A percentile compares a stretch with the other conserved stretches of the same genome.
Conservation (phyloP, 2,888 invertebrate genomes). For the Dicyrtoma fusca region DNA sequence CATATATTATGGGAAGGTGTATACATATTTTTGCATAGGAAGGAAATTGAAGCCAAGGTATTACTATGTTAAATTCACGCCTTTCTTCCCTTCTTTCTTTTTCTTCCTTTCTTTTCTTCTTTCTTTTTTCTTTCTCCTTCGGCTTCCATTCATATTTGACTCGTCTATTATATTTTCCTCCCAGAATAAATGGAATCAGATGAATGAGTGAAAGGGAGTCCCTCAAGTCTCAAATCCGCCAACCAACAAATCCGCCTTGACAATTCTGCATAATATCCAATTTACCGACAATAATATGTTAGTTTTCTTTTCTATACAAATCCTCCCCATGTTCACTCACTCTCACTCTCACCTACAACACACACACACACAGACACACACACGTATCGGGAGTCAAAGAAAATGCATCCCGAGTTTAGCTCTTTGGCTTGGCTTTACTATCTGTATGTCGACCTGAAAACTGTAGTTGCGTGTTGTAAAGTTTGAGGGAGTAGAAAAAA, state of each 20-base stretch:
- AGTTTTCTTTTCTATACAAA: constrained; percentile 35
- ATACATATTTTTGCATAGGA: too few relatives aligned
- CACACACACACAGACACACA: background rate
- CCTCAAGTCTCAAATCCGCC: constrained; percentile 38
- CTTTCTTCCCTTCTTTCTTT: constrained; percentile 23
- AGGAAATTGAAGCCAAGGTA: too few relatives aligned
- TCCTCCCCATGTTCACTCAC: constrained; percentile 13
- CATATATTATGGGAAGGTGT: too few relatives aligned
- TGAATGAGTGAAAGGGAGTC: constrained; percentile 40
- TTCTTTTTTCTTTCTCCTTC: constrained; percentile 19
- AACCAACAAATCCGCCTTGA: constrained; percentile 27
- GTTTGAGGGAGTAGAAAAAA: too few relatives aligned
- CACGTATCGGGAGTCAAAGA: too few relatives aligned
- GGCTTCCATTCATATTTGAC: constrained; percentile 40
- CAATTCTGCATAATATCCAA: constrained; percentile 35
- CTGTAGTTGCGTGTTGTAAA: too few relatives aligned
- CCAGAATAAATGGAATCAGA: constrained; percentile 41
- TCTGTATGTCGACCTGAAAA: too few relatives aligned
- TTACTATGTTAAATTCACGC: constrained; percentile 33
- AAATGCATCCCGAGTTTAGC: too few relatives aligned
- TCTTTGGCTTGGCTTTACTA: too few relatives aligned
- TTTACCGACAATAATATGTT: constrained; percentile 39
- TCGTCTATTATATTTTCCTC: constrained; percentile 36
- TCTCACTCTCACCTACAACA: constrained; percentile 1
- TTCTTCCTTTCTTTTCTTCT: constrained; percentile 14